phyloP scores from a whole-genome alignment of 2,113 vertebrate genomes.

The Tapirus terrestris region DNA sequence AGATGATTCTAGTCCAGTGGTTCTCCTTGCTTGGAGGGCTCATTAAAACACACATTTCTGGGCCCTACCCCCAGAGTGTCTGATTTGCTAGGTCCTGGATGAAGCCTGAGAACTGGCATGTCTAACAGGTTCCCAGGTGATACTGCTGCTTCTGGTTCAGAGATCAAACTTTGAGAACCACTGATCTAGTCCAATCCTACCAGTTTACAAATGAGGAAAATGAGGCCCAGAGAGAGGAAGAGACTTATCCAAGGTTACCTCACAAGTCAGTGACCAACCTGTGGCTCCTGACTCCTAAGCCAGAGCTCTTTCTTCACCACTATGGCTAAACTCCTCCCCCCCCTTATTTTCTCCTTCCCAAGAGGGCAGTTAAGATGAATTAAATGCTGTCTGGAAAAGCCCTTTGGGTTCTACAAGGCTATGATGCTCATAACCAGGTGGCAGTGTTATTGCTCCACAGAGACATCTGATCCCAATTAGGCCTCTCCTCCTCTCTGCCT shows the following conservation, averaged over 20 bases:
- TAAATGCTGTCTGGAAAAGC: conserved; percentile 69
- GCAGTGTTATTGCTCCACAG: conserved; percentile 48
- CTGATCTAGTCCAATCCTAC: not conserved
- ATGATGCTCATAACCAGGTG: conserved; percentile 68
- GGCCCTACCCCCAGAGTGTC: not conserved
- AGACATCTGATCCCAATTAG: conserved; percentile 71
- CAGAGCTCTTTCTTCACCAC: conserved; percentile 47
- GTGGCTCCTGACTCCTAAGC: conserved; percentile 15
- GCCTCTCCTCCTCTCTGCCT: conserved; percentile 42
- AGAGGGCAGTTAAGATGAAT: conserved; percentile 53
- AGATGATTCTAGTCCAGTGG: not conserved
- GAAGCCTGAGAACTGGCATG: conserved; percentile 5
- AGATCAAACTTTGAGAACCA: not conserved
- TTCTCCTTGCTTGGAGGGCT: not conserved
- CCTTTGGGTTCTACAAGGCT: conserved; percentile 54
- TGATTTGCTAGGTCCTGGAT: not conserved
- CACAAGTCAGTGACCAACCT: conserved; percentile 8
- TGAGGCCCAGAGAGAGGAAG: not conserved
- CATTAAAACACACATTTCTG: conserved; percentile 22
- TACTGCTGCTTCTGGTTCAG: not conserved
- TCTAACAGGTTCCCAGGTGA: conserved; percentile 12
- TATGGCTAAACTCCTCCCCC: not conserved
- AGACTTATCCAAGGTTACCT: conserved; percentile 19
- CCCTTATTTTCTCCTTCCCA: conserved; percentile 42
- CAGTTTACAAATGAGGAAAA: conserved; percentile 38